Base-by-base conservation (phyloP, 1,140 invertebrate genomes). In the Drosophila insularis region DNA sequence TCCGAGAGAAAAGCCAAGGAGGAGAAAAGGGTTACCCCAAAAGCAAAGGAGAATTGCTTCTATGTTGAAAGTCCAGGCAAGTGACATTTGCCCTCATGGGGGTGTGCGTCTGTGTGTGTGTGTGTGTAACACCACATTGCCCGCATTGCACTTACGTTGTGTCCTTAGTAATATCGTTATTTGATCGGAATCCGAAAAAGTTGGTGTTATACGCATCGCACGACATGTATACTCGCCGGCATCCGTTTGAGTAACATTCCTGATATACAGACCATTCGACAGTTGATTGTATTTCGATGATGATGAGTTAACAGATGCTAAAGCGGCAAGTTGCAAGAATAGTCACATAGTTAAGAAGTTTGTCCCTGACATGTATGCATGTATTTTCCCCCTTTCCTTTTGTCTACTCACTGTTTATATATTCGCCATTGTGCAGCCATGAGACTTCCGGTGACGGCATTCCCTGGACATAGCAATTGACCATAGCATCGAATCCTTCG, bases 211-310 rank as follows among this genome's bases (percentile, higher is more conserved):
- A 73, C 93, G 93, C 70, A 92, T 91, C 4, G 93, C 94, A 64
- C 91, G 90, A 84, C 94, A 94, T 5, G 91, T 92, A 71, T 94
- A 94, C 59, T 91, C 91, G 8, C 94, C 94, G 71, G 90, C 92
- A 89, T 94, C 93, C n/a, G 91, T 78, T 65, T 93, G 87, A 7
- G 87, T 92, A 10, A 93, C 92, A 72, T 93, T 93, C 68, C 78
- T 89, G 65, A 94, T 93, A 37, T 91, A 90, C 2, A 94, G 90
- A 32, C 93, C 93, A 56, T 93, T 91, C 14, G 92, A 91, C 14
- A 92, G 75, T 32, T 89, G 90, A 80, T 69, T 81, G 69, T 92
- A 92, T 66, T 92, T 92, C 6, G 80, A 62, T 59, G 87, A 92
- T 4, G 80, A 62, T 59, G 87, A 92, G 71, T 90, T 91, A 11